Evolutionary conservation across 2,797 vertebrate genomes (phyloP).

Genomic region (Odontamblyopus rebecca): DNA sequence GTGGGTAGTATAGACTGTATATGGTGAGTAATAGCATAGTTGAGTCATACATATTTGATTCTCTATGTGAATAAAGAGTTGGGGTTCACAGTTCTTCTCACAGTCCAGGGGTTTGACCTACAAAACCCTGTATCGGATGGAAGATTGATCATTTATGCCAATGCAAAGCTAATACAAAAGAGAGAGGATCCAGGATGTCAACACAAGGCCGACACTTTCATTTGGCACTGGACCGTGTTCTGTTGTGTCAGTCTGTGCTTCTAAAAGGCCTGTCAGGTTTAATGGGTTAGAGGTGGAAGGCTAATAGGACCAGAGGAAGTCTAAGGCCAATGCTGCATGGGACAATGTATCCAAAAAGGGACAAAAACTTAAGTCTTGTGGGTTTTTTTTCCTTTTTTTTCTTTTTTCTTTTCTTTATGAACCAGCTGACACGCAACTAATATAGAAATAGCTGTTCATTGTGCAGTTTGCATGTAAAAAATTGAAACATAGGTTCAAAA

Average conservation of each 20-base stretch:
- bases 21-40: too few relatives aligned
- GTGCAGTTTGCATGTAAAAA: too few relatives aligned
- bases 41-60: background rate
- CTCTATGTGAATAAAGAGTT: background rate
- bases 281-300: constrained; percentile 35
- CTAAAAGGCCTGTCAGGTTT: constrained; percentile 29
- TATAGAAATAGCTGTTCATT: too few relatives aligned
- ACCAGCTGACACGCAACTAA: background rate
- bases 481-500: too few relatives aligned
- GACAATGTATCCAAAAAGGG: background rate
- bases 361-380: background rate
- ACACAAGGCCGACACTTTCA: constrained; percentile 13
- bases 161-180: background rate
- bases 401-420: too few relatives aligned
- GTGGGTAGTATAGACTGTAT: background rate
- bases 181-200: constrained; percentile 13
- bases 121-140: background rate
- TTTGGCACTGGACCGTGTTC: constrained; percentile 36
- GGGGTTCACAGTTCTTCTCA: too few relatives aligned
- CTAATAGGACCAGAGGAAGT: constrained; percentile 50
- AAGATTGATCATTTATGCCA: background rate
- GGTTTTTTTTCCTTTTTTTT: background rate
- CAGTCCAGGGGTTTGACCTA: background rate
- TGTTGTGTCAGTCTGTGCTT: constrained; percentile 41
- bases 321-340: constrained; percentile 16